Evolutionary conservation across 2,113 vertebrate genomes (phyloP).

Genomic region (Myotis davidii): DNA sequence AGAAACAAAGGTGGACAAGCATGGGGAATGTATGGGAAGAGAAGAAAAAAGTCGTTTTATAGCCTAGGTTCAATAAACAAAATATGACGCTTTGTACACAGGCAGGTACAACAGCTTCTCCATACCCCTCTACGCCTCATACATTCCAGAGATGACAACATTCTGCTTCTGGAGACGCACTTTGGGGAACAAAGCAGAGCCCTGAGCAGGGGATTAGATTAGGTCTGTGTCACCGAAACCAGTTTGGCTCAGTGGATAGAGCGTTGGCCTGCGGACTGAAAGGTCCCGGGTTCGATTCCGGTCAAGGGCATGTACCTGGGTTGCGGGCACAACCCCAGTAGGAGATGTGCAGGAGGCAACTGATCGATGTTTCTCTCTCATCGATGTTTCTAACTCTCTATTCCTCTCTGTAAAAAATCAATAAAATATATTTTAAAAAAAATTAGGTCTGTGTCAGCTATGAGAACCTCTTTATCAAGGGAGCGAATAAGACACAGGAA

Average conservation of each 20-base stretch:
- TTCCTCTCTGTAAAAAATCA: too few species aligned
- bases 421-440: too few species aligned
- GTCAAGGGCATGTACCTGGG: too few species aligned
- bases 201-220: not conserved
- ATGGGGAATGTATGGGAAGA: not conserved
- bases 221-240: not conserved
- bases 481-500: not conserved
- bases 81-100: not conserved
- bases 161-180: not conserved
- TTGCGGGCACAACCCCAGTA: too few species aligned
- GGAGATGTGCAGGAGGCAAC: too few species aligned
- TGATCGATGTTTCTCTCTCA: too few species aligned
- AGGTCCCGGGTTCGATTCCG: too few species aligned
- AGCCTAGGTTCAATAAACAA: not conserved
- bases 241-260: too few species aligned
- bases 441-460: not conserved
- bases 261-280: too few species aligned
- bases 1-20: not conserved
- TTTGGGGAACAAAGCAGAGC: not conserved
- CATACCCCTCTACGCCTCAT: not conserved
- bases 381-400: too few species aligned
- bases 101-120: not conserved
- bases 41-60: not conserved
- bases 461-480: not conserved
- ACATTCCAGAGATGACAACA: not conserved